These are phyloP conservation scores for Oppia nitens DNA, from an alignment of 1,140 invertebrate genomes.

Conservation along the genomic window DNA sequence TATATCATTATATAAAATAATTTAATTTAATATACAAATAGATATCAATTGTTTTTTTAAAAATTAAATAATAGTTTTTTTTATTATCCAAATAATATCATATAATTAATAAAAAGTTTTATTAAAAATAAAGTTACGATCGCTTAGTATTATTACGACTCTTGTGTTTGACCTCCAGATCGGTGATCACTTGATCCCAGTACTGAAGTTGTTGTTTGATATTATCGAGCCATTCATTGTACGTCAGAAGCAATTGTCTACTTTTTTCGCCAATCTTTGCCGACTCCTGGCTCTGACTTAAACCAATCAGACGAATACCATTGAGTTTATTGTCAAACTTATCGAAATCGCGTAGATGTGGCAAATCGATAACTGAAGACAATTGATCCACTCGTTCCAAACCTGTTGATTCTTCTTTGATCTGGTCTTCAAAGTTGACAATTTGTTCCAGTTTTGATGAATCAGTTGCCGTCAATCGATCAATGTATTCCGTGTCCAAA, in stretches of 20 bases:
- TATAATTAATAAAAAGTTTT: too few species aligned
- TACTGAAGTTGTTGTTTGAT: neutral
- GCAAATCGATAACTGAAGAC: neutral
- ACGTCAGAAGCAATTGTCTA: neutral
- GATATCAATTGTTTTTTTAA: too few species aligned
- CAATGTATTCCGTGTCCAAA: neutral
- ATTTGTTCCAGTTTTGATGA: neutral
- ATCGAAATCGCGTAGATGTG: neutral
- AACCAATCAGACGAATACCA: neutral
- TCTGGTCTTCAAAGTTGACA: slow-evolving; percentile 12
- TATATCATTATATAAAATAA: too few species aligned
- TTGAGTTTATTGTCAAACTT: neutral
- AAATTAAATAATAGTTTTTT: too few species aligned
- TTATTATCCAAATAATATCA: too few species aligned
- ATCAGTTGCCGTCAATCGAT: neutral
- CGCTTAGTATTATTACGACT: too few species aligned
- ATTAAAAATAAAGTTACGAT: too few species aligned
- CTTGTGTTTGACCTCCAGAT: neutral
- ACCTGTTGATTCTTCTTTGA: neutral
- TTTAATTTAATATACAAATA: too few species aligned
- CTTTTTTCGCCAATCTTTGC: neutral
- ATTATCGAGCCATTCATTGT: neutral
- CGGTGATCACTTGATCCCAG: neutral
- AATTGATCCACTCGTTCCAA: neutral
- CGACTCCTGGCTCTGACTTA: neutral